phyloP scores from a whole-genome alignment of 2,888 invertebrate genomes.

The Euplexia lucipara region DNA sequence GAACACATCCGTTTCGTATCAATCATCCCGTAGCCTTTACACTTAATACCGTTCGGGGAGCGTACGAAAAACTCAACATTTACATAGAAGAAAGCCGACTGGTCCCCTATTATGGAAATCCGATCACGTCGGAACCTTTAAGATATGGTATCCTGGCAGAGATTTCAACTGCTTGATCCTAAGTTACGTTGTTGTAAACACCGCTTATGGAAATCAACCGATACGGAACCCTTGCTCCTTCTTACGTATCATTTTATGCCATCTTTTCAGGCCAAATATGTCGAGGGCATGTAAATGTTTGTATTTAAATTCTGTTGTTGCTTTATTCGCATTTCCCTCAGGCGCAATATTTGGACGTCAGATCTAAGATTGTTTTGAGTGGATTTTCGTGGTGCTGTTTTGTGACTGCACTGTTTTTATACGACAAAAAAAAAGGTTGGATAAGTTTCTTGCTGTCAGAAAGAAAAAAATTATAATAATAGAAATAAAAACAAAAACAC shows the following conservation, averaged over 20 bases:
- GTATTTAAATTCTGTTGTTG: constrained; percentile 61
- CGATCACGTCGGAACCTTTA: constrained; percentile 81
- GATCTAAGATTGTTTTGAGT: constrained; percentile 48
- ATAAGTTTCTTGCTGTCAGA: too few relatives aligned
- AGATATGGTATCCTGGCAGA: constrained; percentile 80
- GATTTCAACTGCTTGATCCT: constrained; percentile 81
- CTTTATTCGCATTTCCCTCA: constrained; percentile 59
- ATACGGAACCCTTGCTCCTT: constrained; percentile 66
- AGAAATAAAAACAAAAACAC: too few relatives aligned
- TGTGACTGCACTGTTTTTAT: constrained; percentile 18
- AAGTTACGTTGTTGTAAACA: constrained; percentile 79
- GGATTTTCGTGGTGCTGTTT: constrained; percentile 23
- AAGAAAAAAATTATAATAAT: background rate
- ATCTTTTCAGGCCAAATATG: constrained; percentile 71
- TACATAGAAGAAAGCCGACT: constrained; percentile 76
- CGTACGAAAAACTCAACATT: constrained; percentile 76
- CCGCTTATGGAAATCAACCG: constrained; percentile 78
- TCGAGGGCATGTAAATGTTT: constrained; percentile 66
- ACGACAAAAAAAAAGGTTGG: too few relatives aligned
- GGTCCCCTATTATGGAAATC: constrained; percentile 84
- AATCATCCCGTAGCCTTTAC: constrained; percentile 80
- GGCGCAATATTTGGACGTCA: constrained; percentile 51
- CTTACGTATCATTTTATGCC: constrained; percentile 68
- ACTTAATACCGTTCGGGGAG: constrained; percentile 75
- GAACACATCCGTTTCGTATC: constrained; percentile 80